phyloP scores from a whole-genome alignment of 2,797 vertebrate species.

The Poecilia gillii region DNA sequence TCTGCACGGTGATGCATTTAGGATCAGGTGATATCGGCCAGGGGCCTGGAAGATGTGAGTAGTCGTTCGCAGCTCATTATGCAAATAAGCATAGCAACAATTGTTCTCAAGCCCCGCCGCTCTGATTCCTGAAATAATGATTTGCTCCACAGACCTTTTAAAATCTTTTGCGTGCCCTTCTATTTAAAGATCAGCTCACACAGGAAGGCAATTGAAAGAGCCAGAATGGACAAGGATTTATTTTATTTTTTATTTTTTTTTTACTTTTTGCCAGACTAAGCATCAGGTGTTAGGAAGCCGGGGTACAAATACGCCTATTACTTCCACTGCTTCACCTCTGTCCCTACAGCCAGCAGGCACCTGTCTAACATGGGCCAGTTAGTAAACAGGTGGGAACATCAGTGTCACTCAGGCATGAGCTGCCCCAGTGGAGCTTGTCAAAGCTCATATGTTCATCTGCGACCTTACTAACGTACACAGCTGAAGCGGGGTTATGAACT shows the following conservation, averaged over 20 bases:
- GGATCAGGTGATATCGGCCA: constrained; percentile 49
- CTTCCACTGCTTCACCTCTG: constrained; percentile 47
- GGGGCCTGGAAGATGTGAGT: constrained; percentile 42
- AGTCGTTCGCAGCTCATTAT: constrained; percentile 73
- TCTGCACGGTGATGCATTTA: constrained; percentile 66
- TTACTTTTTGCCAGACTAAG: constrained; percentile 24
- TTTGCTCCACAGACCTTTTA: constrained; percentile 47
- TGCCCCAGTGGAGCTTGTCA: constrained; percentile 58
- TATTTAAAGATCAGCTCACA: constrained; percentile 31
- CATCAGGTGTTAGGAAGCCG: constrained; percentile 61
- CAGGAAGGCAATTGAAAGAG: constrained; percentile 1
- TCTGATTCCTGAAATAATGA: constrained; percentile 65
- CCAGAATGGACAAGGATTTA: constrained; percentile 13
- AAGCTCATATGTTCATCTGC: constrained; percentile 35
- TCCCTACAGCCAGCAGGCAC: constrained; percentile 47
- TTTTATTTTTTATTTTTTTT: constrained; percentile 3
- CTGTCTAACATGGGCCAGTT: constrained; percentile 55
- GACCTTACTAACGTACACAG: constrained; percentile 45
- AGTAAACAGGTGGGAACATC: constrained; percentile 68
- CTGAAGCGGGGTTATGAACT: constrained; percentile 22
- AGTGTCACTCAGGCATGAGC: constrained; percentile 56
- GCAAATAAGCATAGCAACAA: constrained; percentile 57
- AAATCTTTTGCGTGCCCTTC: constrained; percentile 35
- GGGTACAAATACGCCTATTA: constrained; percentile 54
- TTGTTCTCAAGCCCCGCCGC: constrained; percentile 55